Evolutionary conservation across 2,888 invertebrate genomes (phyloP), one percentile per base, ranked within the genome.

Genomic region (Operophtera brumata): DNA sequence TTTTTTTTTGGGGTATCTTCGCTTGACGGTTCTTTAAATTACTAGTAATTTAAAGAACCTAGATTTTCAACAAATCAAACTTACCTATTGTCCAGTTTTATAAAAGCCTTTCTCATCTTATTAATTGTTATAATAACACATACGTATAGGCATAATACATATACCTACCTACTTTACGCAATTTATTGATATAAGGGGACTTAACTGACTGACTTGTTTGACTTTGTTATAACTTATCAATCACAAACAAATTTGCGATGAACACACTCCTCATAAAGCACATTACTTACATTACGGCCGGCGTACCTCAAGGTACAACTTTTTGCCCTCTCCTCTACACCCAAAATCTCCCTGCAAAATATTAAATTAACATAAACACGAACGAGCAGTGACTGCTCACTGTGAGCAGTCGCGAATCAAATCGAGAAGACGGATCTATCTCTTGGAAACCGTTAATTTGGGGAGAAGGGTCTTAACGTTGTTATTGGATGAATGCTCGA

Each of bases 321-420:
- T 52, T 44, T 49, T 52, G 61, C 59, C 61, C 61, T 45, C 55
- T 58, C 25, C 44, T 41, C 30, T 52, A 32, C 57, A 57, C 67
- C 63, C 59, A 61, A 66, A 44, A 52, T 54, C 61, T 57, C 78
- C 75, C 77, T 71, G 66, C 70, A 58, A 75, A 77, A 80, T 84
- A 84, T 84, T 86, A 84, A 84, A 86, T 86, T 86, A 86, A 84
- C 86, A 85, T 84, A 84, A 83, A 84, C 78, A 82, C 70, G 67
- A 62, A 73, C 72, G 75, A 77, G 71, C 74, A 73, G 59, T 67
- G 62, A 70, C 50, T 45, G 50, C 50, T 51, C 51, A 62, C 67
- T 65, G 67, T 69, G 71, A 65, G 62, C 64, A 65, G 67, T 69
- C 73, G 74, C 78, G 78, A 80, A 80, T 84, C 83, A 83, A 86